Base-by-base conservation (phyloP, 2,113 vertebrate genomes). In the Atherinomorus stipes region DNA sequence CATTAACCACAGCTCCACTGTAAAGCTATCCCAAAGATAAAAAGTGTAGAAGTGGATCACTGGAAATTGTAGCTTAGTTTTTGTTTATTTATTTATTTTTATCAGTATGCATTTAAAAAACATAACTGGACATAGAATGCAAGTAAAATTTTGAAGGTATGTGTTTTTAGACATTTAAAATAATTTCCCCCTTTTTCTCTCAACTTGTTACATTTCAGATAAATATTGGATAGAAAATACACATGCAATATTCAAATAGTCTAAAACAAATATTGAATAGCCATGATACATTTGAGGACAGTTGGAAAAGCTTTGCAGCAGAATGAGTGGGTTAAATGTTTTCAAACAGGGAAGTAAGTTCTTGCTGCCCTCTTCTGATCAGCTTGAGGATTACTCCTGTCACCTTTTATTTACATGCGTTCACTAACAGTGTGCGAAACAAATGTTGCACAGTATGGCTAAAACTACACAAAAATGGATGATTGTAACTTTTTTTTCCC, bases 331-430 rank as follows among this genome's bases (percentile, higher is more conserved):
- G 11, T n/a, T 18, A 31, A 45, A n/a, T 22, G 31, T 7, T 53
- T 23, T 58, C 1, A 61, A 57, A 11, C 23, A 60, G 21, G 59
- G 61, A 73, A 42, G 18, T 69, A 23, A 15, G 56, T 40, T 23
- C 69, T 37, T 88, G 51, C 81, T 86, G 76, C 76, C 80, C 74
- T 62, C 88, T 81, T 45, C 6, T 77, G 85, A 77, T 1, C 45
- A 68, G 12, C 7, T n/a, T n/a, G n/a, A 66, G 7, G 7, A 4
- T n/a, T 7, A 52, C 2, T 2, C 21, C 13, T 19, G 31, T 44
- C 9, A 63, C 0, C 13, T 52, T 49, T 42, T 11, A 53, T 0
- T 53, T 53, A 3, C 18, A 22, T 60, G 51, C 0, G 13, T 57
- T 42, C 8, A 7, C 0, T 49, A 7, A 50, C 6, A 40, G 19